phyloP scores from a whole-genome alignment of 2,888 invertebrate genomes.

The Creontiades dilutus region DNA sequence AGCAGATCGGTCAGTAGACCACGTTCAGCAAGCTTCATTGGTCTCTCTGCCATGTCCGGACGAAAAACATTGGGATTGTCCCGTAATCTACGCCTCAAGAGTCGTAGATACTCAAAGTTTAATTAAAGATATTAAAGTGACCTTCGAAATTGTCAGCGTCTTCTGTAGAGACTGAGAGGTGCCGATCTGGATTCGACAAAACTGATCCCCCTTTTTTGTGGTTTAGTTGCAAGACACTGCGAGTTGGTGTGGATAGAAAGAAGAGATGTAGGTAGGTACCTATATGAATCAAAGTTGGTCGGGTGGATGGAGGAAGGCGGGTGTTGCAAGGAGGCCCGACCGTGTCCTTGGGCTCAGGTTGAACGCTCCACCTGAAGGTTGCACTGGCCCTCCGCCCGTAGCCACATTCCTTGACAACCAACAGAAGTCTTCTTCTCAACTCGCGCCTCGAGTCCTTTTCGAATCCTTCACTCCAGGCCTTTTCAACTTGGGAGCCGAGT shows the following conservation, averaged over 20 bases:
- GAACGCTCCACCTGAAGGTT: conserved; percentile 71
- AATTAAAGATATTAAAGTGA: no score
- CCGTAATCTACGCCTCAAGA: no score
- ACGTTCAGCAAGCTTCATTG: no score
- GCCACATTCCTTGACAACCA: conserved; percentile 70
- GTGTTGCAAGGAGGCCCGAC: conserved; percentile 70
- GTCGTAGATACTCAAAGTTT: no score
- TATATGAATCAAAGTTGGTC: conserved; percentile 64
- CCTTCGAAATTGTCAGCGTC: no score
- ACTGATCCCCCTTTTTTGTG: no score
- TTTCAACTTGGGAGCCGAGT: not conserved
- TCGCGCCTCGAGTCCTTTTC: conserved; percentile 43
- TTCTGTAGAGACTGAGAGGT: no score
- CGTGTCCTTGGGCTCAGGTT: conserved; percentile 70
- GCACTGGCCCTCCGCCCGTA: conserved; percentile 61
- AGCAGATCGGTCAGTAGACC: no score
- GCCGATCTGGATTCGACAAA: no score
- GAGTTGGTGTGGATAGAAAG: not conserved
- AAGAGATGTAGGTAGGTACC: conserved; percentile 22
- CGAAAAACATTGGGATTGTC: no score
- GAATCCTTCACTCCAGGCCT: conserved; percentile 5
- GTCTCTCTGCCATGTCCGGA: no score
- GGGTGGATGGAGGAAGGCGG: conserved; percentile 62
- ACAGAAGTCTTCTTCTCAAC: conserved; percentile 71
- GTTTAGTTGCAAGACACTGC: not conserved